Base-by-base conservation (phyloP, 2,113 vertebrate genomes). In the Zapornia atra region DNA sequence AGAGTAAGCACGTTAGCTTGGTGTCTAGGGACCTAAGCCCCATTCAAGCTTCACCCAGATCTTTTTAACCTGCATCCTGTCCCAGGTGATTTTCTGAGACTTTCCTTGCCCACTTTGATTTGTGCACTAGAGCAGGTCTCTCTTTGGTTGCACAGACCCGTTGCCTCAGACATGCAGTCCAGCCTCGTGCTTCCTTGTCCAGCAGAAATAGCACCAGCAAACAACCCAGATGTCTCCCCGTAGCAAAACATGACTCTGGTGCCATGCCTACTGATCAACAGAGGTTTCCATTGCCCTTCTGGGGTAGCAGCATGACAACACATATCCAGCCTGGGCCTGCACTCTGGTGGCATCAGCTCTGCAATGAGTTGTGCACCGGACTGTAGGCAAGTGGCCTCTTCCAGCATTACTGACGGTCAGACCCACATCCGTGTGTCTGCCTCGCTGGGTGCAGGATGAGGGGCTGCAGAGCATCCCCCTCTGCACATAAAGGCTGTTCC, bases 371-470 rank as follows among this genome's bases (percentile, higher is more conserved):
- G 29, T 28, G 60, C 54, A 8, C 50, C 3, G 7, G 42, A 71
- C 44, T 21, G 48, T 8, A 24, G 57, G 28, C 20, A 16, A 0
- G 0, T 26, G 26, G 4, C 64, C 36, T 12, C 10, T 64, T 5
- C 59, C 78, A 78, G 24, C 15, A 0, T n/a, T 15, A 4, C 1
- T 68, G 69, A 1, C 1, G 19, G 10, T n/a, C 66, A 53, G 34
- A 89, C 10, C 53, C 54, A 24, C 15, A 31, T 46, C 22, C 44
- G 12, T 12, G 1, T 1, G 0, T 18, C 24, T 61, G 20, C 51
- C 7, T 28, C 0, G 0, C 38, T 1, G 3, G n/a, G 15, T 38
- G 53, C 26, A 44, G 48, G 25, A 8, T 33, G 21, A 38, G n/a
- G 38, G 38, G 16, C 38, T 48, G 33, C 40, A 68, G 29, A 59